These are phyloP conservation scores for Melanaphis sacchari DNA, from an alignment of 1,140 invertebrate genomes.

Conservation along the genomic window DNA sequence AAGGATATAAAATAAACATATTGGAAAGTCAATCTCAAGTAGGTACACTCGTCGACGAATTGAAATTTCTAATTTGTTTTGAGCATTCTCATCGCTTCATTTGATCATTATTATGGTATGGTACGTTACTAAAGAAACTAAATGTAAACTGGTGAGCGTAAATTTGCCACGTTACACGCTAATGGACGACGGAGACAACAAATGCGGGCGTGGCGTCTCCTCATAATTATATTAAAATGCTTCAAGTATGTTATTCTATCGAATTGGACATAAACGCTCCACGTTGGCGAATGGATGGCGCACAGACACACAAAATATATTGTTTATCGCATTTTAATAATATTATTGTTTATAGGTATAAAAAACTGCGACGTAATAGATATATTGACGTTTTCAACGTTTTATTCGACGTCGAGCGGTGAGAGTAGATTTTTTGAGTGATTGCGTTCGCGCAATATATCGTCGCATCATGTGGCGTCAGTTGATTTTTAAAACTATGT, in stretches of 20 bases:
- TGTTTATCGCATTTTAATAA: no score
- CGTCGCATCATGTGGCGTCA: neutral
- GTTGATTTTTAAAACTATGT: neutral
- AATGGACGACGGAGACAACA: neutral
- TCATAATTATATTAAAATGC: neutral
- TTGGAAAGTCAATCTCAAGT: neutral
- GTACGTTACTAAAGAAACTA: neutral
- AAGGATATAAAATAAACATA: neutral
- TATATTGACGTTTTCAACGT: neutral
- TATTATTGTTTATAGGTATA: neutral
- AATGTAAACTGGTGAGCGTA: neutral
- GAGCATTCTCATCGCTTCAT: no score
- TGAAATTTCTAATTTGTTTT: neutral
- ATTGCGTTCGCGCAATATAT: neutral
- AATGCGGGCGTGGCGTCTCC: neutral
- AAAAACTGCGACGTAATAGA: neutral
- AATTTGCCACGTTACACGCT: neutral
- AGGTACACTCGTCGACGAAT: neutral
- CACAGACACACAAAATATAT: neutral
- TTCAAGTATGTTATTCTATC: neutral
- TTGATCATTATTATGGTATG: no score
- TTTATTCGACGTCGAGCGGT: neutral
- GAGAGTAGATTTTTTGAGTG: neutral
- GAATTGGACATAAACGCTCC: neutral
- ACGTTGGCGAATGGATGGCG: neutral